Percentiles rank a stretch among this genome's conserved stretches.
Evolutionary conservation across 2,113 vertebrate species (phyloP).

Genomic region (Pachyramphus minor): DNA sequence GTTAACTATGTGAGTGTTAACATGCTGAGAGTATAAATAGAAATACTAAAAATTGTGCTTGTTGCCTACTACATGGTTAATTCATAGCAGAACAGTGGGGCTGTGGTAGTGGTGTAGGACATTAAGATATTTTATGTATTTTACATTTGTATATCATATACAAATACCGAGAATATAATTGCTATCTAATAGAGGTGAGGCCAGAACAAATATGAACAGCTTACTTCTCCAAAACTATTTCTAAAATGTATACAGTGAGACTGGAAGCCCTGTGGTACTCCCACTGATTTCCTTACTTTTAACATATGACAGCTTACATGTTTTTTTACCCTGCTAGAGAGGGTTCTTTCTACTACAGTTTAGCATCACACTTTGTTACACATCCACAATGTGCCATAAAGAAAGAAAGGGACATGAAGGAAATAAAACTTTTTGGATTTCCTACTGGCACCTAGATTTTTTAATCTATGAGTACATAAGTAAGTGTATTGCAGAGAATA

Average conservation of each 20-base stretch:
- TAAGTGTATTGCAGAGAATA: background rate
- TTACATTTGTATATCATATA: background rate
- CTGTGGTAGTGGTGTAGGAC: background rate
- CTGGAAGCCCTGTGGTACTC: background rate
- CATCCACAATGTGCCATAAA: background rate
- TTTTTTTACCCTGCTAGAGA: background rate
- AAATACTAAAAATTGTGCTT: background rate
- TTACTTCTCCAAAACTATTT: background rate
- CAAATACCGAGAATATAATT: background rate
- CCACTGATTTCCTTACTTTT: background rate
- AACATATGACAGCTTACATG: background rate
- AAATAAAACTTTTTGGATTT: background rate
- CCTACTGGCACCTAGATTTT: background rate
- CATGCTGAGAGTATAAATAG: fast-evolving
- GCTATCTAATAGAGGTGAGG: background rate
- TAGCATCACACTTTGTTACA: background rate
- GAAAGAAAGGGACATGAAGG: background rate
- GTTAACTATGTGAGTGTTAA: background rate
- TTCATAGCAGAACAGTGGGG: background rate
- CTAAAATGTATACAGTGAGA: background rate
- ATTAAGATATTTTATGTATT: background rate
- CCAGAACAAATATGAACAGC: background rate
- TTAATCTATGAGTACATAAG: background rate
- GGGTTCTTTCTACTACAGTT: background rate
- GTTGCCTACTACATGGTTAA: background rate